A percentile compares a stretch with the other conserved stretches of the same genome.
phyloP scores from a whole-genome alignment of 2,888 invertebrate species.

The Xylota segnis region DNA sequence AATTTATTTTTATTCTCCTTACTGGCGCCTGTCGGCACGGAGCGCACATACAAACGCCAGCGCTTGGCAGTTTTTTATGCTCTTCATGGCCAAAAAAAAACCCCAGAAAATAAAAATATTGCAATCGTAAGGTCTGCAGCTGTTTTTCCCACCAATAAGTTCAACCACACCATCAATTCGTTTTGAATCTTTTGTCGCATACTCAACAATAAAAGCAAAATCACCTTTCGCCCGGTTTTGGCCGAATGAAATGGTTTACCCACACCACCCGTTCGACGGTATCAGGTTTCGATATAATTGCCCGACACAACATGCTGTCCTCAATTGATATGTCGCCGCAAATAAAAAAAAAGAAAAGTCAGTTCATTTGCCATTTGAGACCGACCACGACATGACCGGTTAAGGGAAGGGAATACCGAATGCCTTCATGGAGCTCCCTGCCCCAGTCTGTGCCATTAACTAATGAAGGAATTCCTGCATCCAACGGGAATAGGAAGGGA shows the following conservation, averaged over 20 bases:
- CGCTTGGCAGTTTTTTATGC: slow-evolving; percentile 27
- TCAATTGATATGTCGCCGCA: slow-evolving; percentile 73
- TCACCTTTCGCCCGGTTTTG: slow-evolving; percentile 55
- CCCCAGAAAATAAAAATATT: slow-evolving; percentile 43
- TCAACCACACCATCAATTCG: slow-evolving; percentile 10
- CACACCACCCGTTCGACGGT: slow-evolving; percentile 35
- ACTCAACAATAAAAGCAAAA: slow-evolving; percentile 22
- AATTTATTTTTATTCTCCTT: slow-evolving; percentile 33
- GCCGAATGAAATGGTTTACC: slow-evolving; percentile 55
- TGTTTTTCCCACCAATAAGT: slow-evolving; percentile 66
- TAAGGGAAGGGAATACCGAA: slow-evolving; percentile 7
- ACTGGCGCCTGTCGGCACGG: slow-evolving; percentile 49
- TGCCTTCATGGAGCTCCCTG: no score
- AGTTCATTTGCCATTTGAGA: slow-evolving; percentile 48
- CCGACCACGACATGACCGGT: slow-evolving; percentile 3
- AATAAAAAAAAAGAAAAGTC: slow-evolving; percentile 19
- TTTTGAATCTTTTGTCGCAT: slow-evolving; percentile 35
- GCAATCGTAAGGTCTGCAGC: slow-evolving; percentile 72
- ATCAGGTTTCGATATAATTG: slow-evolving; percentile 73
- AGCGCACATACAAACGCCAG: not conserved
- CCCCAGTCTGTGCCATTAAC: slow-evolving; percentile 55
- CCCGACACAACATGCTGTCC: slow-evolving; percentile 70
- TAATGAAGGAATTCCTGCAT: slow-evolving; percentile 63
- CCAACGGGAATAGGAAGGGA: not conserved
- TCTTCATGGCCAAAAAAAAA: slow-evolving; percentile 43